Conservation (phyloP, 2,113 vertebrate species). For the Ginglymostoma cirratum region DNA sequence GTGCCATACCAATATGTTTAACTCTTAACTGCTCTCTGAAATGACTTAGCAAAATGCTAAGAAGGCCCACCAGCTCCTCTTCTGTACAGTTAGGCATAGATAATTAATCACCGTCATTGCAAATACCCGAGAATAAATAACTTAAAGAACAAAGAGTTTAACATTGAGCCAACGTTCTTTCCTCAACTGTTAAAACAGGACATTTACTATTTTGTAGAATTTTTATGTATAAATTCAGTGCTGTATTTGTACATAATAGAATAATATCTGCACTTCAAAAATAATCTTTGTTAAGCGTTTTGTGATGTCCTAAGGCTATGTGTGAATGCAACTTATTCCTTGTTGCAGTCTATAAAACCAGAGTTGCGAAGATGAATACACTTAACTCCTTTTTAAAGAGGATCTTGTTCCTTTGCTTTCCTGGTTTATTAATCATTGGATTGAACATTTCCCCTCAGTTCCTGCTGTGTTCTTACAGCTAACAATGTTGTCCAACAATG, state of each 20-base stretch:
- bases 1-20: background rate
- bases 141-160: background rate
- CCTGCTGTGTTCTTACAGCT: background rate
- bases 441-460: background rate
- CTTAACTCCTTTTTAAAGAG: background rate
- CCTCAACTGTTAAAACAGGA: background rate
- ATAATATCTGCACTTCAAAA: background rate
- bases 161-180: background rate
- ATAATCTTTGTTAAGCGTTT: background rate
- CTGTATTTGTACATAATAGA: background rate
- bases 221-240: background rate
- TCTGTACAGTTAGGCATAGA: background rate
- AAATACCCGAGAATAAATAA: background rate
- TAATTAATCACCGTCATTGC: background rate
- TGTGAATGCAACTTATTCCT: background rate
- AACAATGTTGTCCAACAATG: background rate
- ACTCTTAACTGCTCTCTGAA: background rate
- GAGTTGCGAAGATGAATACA: background rate
- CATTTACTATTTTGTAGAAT: background rate
- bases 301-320: background rate
- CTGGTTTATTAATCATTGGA: background rate
- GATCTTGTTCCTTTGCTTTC: background rate
- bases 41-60: background rate
- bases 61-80: background rate
- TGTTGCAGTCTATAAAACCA: background rate